Evolutionary conservation across 2,888 invertebrate genomes (phyloP), one percentile per base, ranked within the genome.

Genomic region (Drosophila subquinaria): DNA sequence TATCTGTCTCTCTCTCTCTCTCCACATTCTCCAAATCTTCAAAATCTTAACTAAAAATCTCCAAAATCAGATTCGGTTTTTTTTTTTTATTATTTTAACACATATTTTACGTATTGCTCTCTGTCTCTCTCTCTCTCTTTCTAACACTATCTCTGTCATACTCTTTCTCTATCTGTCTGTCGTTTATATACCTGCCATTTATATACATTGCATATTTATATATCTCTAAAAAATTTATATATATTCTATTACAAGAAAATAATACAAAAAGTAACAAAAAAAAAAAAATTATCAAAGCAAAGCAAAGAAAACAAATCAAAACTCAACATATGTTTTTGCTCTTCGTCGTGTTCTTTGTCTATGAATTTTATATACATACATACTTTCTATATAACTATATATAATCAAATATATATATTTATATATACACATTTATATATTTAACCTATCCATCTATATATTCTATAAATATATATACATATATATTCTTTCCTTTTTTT

Each of bases 271-370:
- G 38, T 62, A 59, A 71, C 62, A 68, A 70, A 67, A 67, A 74
- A 47, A 74, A 47, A 65, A 59, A 17, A 65, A 59, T 42, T 56
- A 79, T 68, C 63, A 77, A 78, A 81, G 67, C 69, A 76, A 75
- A 20, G 20, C 20, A 20, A 20, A 81, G 75, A 69, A 88, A 86
- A 89, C 77, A 74, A 81, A 73, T 73, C 69, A 76, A 89, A 89
- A 89, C 79, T 85, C 82, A 88, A 89, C 84, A 91, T 87, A 90
- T 90, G 90, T 91, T 91, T 92, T 91, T 91, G 91, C 91, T 91
- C 91, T 91, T 91, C 91, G 91, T 91, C 91, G 91, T 91, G 91
- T 91, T 91, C 92, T 91, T 91, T 92, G 91, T 91, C 91, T 92
- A 91, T 91, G 88, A 92, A 91, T 88, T 90, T 90, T 85, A 81